phyloP scores from a whole-genome alignment of 1,140 invertebrate genomes.

The Hylyphantes graminicola region DNA sequence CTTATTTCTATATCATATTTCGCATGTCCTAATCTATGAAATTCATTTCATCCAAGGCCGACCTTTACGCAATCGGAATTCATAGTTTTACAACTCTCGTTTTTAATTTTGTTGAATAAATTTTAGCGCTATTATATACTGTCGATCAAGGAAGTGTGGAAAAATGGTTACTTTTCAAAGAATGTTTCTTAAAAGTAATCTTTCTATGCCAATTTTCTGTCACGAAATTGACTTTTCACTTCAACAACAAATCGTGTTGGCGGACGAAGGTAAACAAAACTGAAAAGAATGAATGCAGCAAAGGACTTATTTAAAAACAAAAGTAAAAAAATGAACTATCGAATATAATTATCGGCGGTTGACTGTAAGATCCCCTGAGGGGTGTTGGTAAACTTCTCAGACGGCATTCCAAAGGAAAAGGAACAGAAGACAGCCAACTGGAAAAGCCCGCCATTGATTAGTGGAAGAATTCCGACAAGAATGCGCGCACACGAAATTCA shows the following conservation, averaged over 20 bases:
- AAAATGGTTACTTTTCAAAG: background rate
- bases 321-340: background rate
- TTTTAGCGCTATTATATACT: too few species aligned
- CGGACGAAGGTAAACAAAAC: background rate
- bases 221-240: background rate
- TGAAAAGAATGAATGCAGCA: background rate
- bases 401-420: constrained; percentile 12
- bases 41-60: too few species aligned
- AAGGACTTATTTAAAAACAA: background rate
- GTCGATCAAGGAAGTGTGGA: too few species aligned
- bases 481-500: background rate
- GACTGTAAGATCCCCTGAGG: background rate
- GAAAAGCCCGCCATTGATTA: background rate
- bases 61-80: too few species aligned
- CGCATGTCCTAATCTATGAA: too few species aligned
- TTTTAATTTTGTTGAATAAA: too few species aligned
- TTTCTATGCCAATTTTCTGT: background rate
- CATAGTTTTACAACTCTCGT: too few species aligned
- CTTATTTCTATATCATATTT: too few species aligned
- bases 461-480: background rate
- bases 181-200: background rate
- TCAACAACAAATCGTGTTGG: background rate
- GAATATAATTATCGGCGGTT: constrained; percentile 2
- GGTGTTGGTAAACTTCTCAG: background rate
- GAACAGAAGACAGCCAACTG: constrained; percentile 14